phyloP scores from a whole-genome alignment of 1,140 invertebrate species.

The Agrypnia vestita region DNA sequence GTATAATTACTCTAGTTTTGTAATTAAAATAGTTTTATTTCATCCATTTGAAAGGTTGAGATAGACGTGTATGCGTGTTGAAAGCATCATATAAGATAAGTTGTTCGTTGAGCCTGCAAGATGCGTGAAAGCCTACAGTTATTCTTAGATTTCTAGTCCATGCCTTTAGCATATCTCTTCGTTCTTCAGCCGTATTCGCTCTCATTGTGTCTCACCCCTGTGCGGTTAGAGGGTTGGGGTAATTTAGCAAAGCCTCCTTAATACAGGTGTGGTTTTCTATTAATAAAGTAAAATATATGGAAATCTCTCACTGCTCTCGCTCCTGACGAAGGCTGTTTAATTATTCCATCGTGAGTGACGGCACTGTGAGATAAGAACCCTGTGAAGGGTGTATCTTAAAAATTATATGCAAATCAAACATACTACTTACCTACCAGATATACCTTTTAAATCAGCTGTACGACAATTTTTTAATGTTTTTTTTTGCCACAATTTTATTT shows the following conservation, averaged over 20 bases:
- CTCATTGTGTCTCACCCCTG: no score
- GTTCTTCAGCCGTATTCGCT: no score
- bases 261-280: slow-evolving; percentile 41
- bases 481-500: no score
- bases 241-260: slow-evolving; percentile 23
- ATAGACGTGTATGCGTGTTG: no score
- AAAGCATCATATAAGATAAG: no score
- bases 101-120: no score
- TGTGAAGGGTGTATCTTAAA: slow-evolving; percentile 10
- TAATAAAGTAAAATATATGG: slow-evolving; percentile 39
- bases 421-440: neutral
- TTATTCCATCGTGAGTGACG: slow-evolving; percentile 26
- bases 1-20: no score
- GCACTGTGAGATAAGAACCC: neutral
- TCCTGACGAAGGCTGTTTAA: slow-evolving; percentile 26
- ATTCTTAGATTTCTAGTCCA: no score
- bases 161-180: no score
- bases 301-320: slow-evolving; percentile 27
- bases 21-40: no score
- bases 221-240: neutral
- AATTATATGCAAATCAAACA: slow-evolving; percentile 19
- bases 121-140: no score
- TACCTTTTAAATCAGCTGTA: neutral
- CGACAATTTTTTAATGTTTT: neutral
- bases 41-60: no score